phyloP scores from a whole-genome alignment of 1,140 invertebrate genomes.

The Medauroidea extradentata region DNA sequence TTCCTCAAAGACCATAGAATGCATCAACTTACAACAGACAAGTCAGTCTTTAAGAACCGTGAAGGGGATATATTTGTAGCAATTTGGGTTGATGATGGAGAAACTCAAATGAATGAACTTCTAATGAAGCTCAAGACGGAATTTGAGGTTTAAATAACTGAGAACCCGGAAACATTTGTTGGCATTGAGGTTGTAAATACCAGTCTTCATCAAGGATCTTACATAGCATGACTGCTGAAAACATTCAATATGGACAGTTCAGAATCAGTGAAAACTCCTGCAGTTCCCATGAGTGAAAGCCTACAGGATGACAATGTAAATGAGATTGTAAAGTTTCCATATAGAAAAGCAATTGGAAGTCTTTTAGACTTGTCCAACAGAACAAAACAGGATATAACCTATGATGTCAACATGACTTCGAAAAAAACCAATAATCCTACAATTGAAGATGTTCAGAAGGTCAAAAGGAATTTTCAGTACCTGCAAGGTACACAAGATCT shows the following conservation, averaged over 20 bases:
- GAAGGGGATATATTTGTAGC: no score
- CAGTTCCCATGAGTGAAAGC: background rate
- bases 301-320: background rate
- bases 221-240: constrained; percentile 21
- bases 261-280: constrained; percentile 21
- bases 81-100: no score
- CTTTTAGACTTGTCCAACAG: constrained; percentile 36
- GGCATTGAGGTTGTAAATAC: no score
- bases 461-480: constrained; percentile 39
- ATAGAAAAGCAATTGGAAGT: constrained; percentile 27
- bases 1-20: no score
- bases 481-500: constrained; percentile 39
- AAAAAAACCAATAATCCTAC: constrained; percentile 25
- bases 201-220: constrained; percentile 22
- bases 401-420: constrained; percentile 30
- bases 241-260: constrained; percentile 20
- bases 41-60: no score
- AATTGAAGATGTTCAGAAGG: constrained; percentile 33
- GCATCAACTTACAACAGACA: no score
- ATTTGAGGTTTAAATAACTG: no score
- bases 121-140: no score
- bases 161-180: no score
- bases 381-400: constrained; percentile 38
- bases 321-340: constrained; percentile 16
- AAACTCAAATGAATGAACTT: no score